Percentiles rank a stretch among this genome's conserved stretches.
Evolutionary conservation across 2,113 vertebrate species (phyloP).

Genomic region (Desmodus rotundus): DNA sequence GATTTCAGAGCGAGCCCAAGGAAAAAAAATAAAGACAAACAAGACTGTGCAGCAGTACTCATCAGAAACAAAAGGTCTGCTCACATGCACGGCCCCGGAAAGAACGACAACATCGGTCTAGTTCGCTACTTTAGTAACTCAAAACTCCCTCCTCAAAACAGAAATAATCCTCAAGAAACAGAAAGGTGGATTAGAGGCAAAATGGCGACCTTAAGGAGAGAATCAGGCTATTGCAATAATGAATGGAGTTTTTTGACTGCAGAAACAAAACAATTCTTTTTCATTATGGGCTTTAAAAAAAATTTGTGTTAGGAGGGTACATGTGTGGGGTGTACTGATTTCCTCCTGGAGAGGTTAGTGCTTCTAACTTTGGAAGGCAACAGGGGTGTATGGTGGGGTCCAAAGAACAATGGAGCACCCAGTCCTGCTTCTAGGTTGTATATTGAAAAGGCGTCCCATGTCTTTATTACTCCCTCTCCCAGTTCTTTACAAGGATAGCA

Average conservation of each 20-base stretch:
- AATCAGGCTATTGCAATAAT: neutral
- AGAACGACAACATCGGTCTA: neutral
- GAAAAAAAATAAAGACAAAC: neutral
- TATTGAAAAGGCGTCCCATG: neutral
- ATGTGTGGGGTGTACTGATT: accelerated
- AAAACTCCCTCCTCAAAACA: neutral
- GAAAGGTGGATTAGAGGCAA: neutral
- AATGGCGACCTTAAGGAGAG: neutral
- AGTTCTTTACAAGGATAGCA: neutral
- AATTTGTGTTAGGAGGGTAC: neutral
- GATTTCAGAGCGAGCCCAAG: neutral
- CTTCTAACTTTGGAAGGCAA: neutral
- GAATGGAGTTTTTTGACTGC: neutral
- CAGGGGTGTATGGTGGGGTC: neutral
- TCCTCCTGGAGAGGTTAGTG: neutral
- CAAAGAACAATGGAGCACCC: neutral
- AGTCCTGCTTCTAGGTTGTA: neutral
- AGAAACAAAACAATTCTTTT: neutral
- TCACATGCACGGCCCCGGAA: neutral
- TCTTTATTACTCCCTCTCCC: neutral
- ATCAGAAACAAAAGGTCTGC: neutral
- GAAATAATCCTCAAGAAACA: neutral
- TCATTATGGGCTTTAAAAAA: too few relatives aligned
- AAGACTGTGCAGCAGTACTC: neutral
- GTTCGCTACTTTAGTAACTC: neutral